phyloP scores from a whole-genome alignment of 2,797 vertebrate species.

The Rhincodon typus region DNA sequence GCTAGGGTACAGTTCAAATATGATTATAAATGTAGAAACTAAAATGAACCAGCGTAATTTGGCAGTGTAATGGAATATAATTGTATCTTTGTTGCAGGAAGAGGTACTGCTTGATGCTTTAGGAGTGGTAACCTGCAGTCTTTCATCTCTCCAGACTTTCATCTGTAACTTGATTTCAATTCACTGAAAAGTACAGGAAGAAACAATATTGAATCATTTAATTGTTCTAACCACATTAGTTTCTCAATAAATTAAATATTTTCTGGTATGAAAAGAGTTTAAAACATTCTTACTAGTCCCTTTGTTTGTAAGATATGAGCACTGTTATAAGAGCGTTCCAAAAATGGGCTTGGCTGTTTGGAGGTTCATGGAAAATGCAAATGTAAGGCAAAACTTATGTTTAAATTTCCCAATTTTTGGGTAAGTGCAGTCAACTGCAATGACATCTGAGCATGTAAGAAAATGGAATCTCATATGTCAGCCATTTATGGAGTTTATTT shows the following conservation, averaged over 20 bases:
- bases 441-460: neutral
- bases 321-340: neutral
- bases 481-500: neutral
- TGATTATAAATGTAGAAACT: neutral
- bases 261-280: neutral
- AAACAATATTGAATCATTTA: neutral
- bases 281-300: neutral
- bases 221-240: neutral
- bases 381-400: neutral
- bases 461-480: neutral
- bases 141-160: neutral
- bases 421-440: neutral
- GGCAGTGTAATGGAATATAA: neutral
- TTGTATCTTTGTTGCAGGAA: too few relatives aligned
- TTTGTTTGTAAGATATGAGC: neutral
- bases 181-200: neutral
- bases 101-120: neutral
- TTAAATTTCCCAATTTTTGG: neutral
- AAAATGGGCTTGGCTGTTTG: neutral
- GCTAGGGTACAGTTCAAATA: neutral
- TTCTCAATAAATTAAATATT: neutral
- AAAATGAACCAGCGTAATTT: neutral
- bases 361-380: neutral
- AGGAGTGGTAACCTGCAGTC: neutral
- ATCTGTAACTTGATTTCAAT: neutral